A percentile compares a stretch with the other conserved stretches of the same genome.
Evolutionary conservation across 2,113 vertebrate species (phyloP).

Genomic region (Seriola aureovittata): DNA sequence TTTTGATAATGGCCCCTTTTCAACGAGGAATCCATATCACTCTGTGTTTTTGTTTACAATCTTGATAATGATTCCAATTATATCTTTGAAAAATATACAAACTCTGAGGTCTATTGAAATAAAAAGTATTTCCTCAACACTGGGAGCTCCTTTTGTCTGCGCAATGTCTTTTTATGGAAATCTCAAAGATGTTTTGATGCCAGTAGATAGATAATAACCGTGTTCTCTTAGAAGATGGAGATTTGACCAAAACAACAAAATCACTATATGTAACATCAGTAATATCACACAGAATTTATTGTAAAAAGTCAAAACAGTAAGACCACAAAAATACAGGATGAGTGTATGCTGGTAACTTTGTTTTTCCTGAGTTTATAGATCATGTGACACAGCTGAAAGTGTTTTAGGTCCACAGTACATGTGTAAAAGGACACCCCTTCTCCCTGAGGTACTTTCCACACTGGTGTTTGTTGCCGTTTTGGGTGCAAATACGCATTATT

Average conservation of each 20-base stretch:
- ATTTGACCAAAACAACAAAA: background rate
- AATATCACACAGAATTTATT: constrained; percentile 29
- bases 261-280: background rate
- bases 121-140: constrained; percentile 42
- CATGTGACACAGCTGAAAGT: constrained; percentile 21
- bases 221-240: background rate
- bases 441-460: constrained; percentile 68
- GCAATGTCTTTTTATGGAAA: background rate
- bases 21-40: constrained; percentile 43
- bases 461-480: constrained; percentile 35
- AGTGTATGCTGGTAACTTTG: constrained; percentile 22
- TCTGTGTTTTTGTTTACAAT: constrained; percentile 58
- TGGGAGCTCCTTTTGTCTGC: constrained; percentile 5
- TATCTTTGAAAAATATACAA: constrained; percentile 26
- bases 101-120: constrained; percentile 51
- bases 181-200: background rate
- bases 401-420: constrained; percentile 45
- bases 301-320: constrained; percentile 22
- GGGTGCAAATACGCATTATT: constrained; percentile 63
- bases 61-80: constrained; percentile 51
- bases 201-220: background rate
- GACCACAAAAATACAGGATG: constrained; percentile 25
- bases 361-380: constrained; percentile 53
- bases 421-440: constrained; percentile 12
- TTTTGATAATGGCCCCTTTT: constrained; percentile 74